Base-by-base conservation (phyloP, 2,797 vertebrate genomes). In the Eremophila alpestris region DNA sequence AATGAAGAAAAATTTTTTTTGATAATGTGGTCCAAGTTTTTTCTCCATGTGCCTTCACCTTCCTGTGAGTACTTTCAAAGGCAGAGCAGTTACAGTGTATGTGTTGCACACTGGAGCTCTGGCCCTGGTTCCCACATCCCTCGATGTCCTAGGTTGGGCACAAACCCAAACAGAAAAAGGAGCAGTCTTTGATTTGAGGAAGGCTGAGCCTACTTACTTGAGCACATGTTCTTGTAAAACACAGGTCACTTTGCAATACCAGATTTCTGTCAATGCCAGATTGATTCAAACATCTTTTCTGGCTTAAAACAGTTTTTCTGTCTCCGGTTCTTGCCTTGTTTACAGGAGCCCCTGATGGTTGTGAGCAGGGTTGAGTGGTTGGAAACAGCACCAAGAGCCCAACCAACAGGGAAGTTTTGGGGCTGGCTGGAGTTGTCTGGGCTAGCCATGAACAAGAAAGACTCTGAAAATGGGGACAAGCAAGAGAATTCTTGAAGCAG, bases 71-170 rank as follows among this genome's bases (percentile, higher is more conserved):
- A 29, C 11, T 69, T 70, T 38, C 67, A 82, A 52, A 76, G 67
- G 30, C 56, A 93, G 54, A 60, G 48, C 45, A 69, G 43, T 73
- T 71, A 20, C 3, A 43, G 27, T 23, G 36, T 26, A 4, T 32
- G 20, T 64, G 34, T 41, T 1, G 0, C n/a, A 49, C 19, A 21
- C 17, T 18, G 46, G 58, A 70, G n/a, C 19, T 63, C 40, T 59
- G 36, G 23, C 16, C 20, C 16, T 26, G 19, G 36, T 71, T 78
- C 36, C 10, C 48, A 34, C 9, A 8, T 29, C 29, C 27, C 21
- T 73, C 0, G 0, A 16, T 59, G 24, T 0, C 2, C 23, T 38
- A n/a, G 24, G 27, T 1, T 24, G 3, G 46, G 18, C 51, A 36
- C 11, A 79, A 82, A 67, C 16, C 45, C 1, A 13, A 78, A 36